These are phyloP conservation scores for Carcina quercana DNA, from an alignment of 2,888 invertebrate genomes.

Conservation along the genomic window DNA sequence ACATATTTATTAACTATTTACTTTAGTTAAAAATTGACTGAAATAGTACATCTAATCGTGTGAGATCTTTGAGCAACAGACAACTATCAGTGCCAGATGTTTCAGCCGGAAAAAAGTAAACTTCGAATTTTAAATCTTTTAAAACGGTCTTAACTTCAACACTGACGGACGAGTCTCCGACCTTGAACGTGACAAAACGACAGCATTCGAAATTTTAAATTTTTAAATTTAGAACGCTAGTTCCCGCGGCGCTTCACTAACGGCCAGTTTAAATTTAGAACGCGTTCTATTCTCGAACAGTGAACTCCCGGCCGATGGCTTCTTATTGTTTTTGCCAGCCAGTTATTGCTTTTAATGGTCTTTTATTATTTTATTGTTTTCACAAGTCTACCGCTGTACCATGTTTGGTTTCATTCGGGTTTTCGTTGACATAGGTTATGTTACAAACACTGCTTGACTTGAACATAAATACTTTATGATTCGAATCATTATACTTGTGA, in stretches of 20 bases:
- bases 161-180: slow-evolving; percentile 39
- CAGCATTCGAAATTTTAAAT: slow-evolving; percentile 60
- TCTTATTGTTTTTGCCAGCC: slow-evolving; percentile 59
- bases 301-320: slow-evolving; percentile 65
- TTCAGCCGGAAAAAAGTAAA: slow-evolving; percentile 24
- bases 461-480: too few relatives aligned
- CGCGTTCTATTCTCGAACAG: slow-evolving; percentile 61
- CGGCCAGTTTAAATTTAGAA: slow-evolving; percentile 45
- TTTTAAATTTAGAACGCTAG: slow-evolving; percentile 52
- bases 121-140: slow-evolving; percentile 24
- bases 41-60: too few relatives aligned
- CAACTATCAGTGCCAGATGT: slow-evolving; percentile 43
- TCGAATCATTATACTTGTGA: too few relatives aligned
- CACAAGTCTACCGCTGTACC: too few relatives aligned
- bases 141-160: too few relatives aligned
- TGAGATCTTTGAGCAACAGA: too few relatives aligned
- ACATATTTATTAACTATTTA: too few relatives aligned
- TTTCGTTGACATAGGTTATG: too few relatives aligned
- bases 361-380: too few relatives aligned
- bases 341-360: slow-evolving; percentile 20
- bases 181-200: slow-evolving; percentile 68
- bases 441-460: too few relatives aligned
- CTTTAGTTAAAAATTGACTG: too few relatives aligned
- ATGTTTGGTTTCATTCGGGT: too few relatives aligned
- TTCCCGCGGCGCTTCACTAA: slow-evolving; percentile 65